Percentiles rank a stretch among this genome's conserved stretches.
phyloP scores from a whole-genome alignment of 2,797 vertebrate genomes.

The Lepus townsendii region DNA sequence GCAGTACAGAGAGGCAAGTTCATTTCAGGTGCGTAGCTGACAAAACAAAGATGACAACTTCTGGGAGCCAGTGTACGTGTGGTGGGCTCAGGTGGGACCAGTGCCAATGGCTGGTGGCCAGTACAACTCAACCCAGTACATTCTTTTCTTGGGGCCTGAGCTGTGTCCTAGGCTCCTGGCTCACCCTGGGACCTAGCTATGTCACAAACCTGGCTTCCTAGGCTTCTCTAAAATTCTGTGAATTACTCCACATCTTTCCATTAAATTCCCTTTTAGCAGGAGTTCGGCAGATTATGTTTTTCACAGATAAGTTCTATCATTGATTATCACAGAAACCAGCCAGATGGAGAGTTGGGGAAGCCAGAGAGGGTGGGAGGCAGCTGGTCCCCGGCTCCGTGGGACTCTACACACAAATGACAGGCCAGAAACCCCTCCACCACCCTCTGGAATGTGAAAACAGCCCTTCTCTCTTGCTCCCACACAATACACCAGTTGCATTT shows the following conservation, averaged over 20 bases:
- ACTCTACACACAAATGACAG: not conserved
- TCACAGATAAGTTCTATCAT: not conserved
- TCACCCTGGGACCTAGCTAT: not conserved
- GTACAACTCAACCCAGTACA: not conserved
- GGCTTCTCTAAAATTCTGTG: not conserved
- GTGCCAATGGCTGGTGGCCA: not conserved
- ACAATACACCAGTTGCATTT: not conserved
- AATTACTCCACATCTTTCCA: not conserved
- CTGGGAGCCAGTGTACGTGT: not conserved
- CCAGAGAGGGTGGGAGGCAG: not conserved
- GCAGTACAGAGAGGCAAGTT: not conserved
- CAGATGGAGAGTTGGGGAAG: not conserved
- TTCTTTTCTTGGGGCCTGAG: not conserved
- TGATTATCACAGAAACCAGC: not conserved
- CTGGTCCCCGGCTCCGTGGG: not conserved
- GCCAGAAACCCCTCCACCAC: not conserved
- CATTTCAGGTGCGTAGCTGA: not conserved
- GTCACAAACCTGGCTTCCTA: not conserved
- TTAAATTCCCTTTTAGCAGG: not conserved
- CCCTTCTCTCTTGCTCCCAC: not conserved
- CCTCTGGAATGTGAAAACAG: not conserved
- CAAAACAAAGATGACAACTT: not conserved
- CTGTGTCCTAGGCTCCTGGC: not conserved
- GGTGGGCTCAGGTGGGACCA: not conserved
- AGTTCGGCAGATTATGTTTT: constrained; percentile 7